Percentiles rank a stretch among this genome's conserved stretches.
Evolutionary conservation across 2,113 vertebrate species (phyloP).

Genomic region (Phycodurus eques): DNA sequence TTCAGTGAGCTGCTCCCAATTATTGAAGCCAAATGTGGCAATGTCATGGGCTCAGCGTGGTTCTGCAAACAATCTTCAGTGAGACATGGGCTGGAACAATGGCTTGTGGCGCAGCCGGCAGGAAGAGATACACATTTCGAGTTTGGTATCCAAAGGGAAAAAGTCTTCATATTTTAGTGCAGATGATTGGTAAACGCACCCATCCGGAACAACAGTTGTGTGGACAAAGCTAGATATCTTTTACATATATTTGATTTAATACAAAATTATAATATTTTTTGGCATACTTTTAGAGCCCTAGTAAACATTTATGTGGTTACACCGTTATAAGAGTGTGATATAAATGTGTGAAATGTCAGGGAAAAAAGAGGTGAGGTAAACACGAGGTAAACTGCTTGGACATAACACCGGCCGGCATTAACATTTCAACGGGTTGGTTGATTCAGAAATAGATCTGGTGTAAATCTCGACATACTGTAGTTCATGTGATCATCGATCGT

Average conservation of each 20-base stretch:
- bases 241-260: not conserved
- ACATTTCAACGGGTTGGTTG: too few species aligned
- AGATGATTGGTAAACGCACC: not conserved
- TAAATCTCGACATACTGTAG: too few species aligned
- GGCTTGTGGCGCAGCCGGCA: slow-evolving; percentile 26
- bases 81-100: slow-evolving; percentile 56
- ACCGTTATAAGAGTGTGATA: not conserved
- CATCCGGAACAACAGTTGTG: not conserved
- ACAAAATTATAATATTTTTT: too few species aligned
- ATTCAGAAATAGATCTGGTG: too few species aligned
- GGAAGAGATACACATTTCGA: slow-evolving; percentile 27
- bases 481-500: too few species aligned
- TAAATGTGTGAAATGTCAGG: too few species aligned
- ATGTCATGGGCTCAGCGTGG: slow-evolving; percentile 40
- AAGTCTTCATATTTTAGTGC: not conserved
- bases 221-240: not conserved
- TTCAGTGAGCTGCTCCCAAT: slow-evolving; percentile 56
- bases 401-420: too few species aligned
- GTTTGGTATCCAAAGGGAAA: not conserved
- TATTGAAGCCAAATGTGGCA: slow-evolving; percentile 54
- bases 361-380: too few species aligned
- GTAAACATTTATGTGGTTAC: not conserved
- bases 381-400: too few species aligned
- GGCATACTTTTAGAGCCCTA: too few species aligned
- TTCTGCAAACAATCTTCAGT: slow-evolving; percentile 45